Evolutionary conservation across 2,113 vertebrate genomes (phyloP), one percentile per base, ranked within the genome.

Genomic region (Malurus alboscapulatus): DNA sequence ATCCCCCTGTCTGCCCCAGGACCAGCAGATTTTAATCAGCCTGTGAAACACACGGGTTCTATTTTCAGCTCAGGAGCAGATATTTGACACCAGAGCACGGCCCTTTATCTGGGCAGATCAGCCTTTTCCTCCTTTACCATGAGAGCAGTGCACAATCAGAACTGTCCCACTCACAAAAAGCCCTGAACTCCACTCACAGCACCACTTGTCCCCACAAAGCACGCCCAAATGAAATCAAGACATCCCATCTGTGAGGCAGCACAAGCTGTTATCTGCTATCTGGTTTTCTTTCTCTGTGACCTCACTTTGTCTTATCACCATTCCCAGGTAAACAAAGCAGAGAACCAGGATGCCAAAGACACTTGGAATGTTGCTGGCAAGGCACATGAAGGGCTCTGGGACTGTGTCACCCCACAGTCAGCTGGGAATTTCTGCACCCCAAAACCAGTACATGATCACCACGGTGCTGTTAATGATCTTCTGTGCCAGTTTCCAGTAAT

Each of bases 11-110:
- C 92, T 83, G 61, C 75, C 78, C n/a, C 47, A 62, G 93, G 69
- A 76, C 3, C 6, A 38, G 63, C 51, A 89, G 96, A 93, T 95
- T 61, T 58, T 82, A 59, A 90, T 95, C 94, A 82, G 86, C 92
- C 84, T 47, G 57, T 51, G 68, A 74, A 95, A 88, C 45, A 78
- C 86, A 71, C 9, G 2, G 76, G 67, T 71, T 86, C 86, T 90
- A 81, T 93, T 95, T 96, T 87, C 94, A 92, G 92, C 59, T 44
- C 36, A 17, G 57, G 34, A 44, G 38, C 0, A 2, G 93, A 81
- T 78, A 96, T 53, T 17, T 88, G 96, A 96, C 75, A 71, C 47
- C 8, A 34, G 18, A 67, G 51, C 44, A 36, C 0, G 0, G 40
- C 61, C 54, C 45, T 80, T 71, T 74, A 84, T 88, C 83, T 44